Evolutionary conservation across 1,140 invertebrate genomes (phyloP), one percentile per base, ranked within the genome.

Genomic region (Drosophila mauritiana): DNA sequence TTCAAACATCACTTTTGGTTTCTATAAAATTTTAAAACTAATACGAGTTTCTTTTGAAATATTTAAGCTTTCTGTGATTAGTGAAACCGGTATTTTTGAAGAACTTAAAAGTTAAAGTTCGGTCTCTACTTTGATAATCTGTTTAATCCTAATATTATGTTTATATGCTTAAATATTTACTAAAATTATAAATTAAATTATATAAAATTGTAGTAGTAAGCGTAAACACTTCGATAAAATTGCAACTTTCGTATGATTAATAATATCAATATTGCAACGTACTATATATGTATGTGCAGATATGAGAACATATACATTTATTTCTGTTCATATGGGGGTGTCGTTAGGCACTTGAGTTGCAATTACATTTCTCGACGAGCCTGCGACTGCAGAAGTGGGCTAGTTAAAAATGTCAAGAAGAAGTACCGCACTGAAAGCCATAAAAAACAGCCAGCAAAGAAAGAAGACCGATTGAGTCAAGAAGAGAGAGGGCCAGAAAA

Each of bases 401-500:
- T 70, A 70, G 67, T 70, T 70, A 70, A 70, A 69, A 70, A 12
- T 70, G 34, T 56, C 42, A 70, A 56, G 67, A 54, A 36, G 65
- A 55, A 55, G 49, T 67, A 31, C 22, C 11, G 42, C 17, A 15
- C 25, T 56, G 25, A 68, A 55, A 49, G 20, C 20, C 20, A 22
- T 22, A 4, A 40, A n/a, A 64, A 63, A 68, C 11, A 37, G 27
- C 13, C 22, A 17, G 39, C 27, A 27, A 12, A 7, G 4, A 11
- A 11, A 22, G 12, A 17, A 17, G 4, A 34, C 20, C 20, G 12
- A 51, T 55, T 25, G 22, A 51, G 6, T 15, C 46, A n/a, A 17
- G 11, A 17, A 10, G 20, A 22, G 20, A 22, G 20, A 22, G n/a
- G n/a, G 11, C 10, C 2, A 17, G 10, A 13, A 39, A 39, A 67